Conservation (phyloP, 2,113 vertebrate genomes). For the Hoplias malabaricus region DNA sequence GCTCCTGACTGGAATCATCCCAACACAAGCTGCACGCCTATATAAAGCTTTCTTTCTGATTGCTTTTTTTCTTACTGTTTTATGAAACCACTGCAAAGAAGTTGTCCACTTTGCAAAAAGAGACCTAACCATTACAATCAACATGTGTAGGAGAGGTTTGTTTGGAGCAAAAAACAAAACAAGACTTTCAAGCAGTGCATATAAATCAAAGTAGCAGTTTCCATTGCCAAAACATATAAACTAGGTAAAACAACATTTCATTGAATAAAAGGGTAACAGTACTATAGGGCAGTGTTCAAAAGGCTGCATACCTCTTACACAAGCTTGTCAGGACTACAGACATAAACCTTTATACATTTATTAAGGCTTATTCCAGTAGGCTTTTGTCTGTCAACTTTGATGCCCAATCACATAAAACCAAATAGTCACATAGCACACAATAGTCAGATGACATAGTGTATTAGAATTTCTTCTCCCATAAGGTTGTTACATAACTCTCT, state of each 20-base stretch:
- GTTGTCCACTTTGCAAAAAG: slow-evolving; percentile 19
- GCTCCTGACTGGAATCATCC: slow-evolving; percentile 21
- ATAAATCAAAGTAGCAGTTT: neutral
- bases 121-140: neutral
- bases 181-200: neutral
- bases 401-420: too few species aligned
- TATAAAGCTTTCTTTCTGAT: slow-evolving; percentile 39
- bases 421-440: too few species aligned
- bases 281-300: too few species aligned
- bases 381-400: too few species aligned
- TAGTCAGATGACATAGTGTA: too few species aligned
- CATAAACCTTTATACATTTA: too few species aligned
- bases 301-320: too few species aligned
- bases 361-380: too few species aligned
- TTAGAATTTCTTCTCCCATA: too few species aligned
- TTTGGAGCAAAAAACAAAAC: neutral
- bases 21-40: slow-evolving; percentile 34
- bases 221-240: neutral
- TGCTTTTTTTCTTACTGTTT: slow-evolving; percentile 38
- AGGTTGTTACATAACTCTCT: too few species aligned
- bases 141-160: neutral
- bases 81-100: slow-evolving; percentile 38
- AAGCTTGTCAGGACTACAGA: too few species aligned
- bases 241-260: neutral
- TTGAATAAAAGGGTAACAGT: too few species aligned